Base-by-base conservation (phyloP, 2,888 invertebrate genomes). In the Dynastes hyllus region DNA sequence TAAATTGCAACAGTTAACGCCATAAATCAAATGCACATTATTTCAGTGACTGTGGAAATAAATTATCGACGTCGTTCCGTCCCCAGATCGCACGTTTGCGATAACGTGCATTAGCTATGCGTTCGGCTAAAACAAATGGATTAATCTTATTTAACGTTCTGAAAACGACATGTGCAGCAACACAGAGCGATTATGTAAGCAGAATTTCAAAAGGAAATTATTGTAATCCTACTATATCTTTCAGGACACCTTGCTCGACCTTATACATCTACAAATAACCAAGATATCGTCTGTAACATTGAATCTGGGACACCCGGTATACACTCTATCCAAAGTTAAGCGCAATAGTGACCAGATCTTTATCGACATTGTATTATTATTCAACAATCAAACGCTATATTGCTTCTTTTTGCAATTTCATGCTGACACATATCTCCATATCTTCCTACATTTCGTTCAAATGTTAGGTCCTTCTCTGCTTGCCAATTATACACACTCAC, bases 21-120 rank as follows among this genome's bases (percentile, higher is more conserved):
- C 58, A 22, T 73, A 73, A 73, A 73, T 73, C 73, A 58, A 40
- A 2, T 37, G 58, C 37, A 58, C 55, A 73, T 73, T 73, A 73
- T 61, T 73, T 58, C 58, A 73, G 55, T 40, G 73, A 71, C 55
- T 71, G 58, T 55, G 45, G 71, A 73, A 73, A 73, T 73, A 73
- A 73, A 73, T 73, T 73, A 73, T 58, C 40, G 73, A 61, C 73
- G 22, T 22, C 37, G 22, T 58, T 73, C 58, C 16, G 40, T 73
- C 8, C 73, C 45, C 16, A 16, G 40, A 58, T 55, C 11, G 32
- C 73, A 73, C 73, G 73, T 73, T 58, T 40, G 16, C 55, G 73
- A 73, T 73, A 73, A 58, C 55, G 58, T 40, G 73, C 9, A 69
- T 51, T 69, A 69, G 29, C 51, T 29, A 29, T n/a, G 53, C 69